Evolutionary conservation across 2,113 vertebrate genomes (phyloP).

Genomic region (Anthoscopus minutus): DNA sequence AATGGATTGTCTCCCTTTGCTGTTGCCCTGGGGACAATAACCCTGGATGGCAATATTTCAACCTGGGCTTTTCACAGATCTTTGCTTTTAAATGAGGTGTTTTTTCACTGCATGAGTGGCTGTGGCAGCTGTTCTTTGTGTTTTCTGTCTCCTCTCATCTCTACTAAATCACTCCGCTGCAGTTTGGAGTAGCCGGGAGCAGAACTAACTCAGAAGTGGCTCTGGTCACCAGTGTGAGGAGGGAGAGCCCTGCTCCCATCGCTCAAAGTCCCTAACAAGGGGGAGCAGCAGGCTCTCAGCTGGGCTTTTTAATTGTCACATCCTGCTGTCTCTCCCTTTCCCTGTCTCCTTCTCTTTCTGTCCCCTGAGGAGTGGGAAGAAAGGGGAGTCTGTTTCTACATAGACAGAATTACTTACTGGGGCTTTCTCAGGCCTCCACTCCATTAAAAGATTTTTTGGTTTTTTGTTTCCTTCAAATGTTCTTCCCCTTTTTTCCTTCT

Average conservation of each 20-base stretch:
- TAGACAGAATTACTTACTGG: background rate
- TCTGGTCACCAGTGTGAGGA: constrained; percentile 44
- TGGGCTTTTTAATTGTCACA: background rate
- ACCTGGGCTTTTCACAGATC: constrained; percentile 69
- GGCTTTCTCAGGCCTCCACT: background rate
- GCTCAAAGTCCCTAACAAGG: background rate
- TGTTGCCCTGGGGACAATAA: constrained; percentile 62
- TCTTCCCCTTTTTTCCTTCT: background rate
- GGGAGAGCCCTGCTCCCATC: constrained; percentile 4
- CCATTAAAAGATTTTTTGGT: background rate
- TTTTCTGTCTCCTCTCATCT: constrained; percentile 71
- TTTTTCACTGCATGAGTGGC: constrained; percentile 74
- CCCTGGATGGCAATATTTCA: constrained; percentile 68
- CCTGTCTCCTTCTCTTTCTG: background rate
- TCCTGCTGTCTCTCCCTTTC: constrained; percentile 11
- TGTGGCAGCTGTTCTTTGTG: constrained; percentile 71
- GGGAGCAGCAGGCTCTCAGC: background rate
- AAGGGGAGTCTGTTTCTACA: background rate
- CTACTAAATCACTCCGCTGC: constrained; percentile 65
- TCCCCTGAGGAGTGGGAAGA: background rate
- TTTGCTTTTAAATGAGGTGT: constrained; percentile 69
- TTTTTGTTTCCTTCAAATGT: constrained; percentile 2
- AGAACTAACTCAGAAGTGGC: constrained; percentile 47
- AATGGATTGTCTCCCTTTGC: constrained; percentile 71
- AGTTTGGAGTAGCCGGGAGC: constrained; percentile 61